These are phyloP conservation scores for Torymus aiolomorphi DNA, from an alignment of 2,888 invertebrate species.

Conservation along the genomic window DNA sequence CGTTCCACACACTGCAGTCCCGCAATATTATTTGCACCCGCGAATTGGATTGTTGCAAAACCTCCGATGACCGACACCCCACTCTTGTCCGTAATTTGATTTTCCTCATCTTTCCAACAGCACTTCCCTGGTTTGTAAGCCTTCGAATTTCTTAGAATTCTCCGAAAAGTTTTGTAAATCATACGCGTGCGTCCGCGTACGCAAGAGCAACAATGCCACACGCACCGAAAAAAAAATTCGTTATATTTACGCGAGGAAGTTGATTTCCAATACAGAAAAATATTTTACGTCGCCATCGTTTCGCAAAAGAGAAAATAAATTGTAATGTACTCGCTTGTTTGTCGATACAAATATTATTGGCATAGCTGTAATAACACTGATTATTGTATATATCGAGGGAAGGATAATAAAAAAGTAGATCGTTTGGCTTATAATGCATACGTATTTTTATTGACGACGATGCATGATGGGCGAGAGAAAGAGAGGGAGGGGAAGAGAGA, in stretches of 20 bases:
- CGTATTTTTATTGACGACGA: constrained; percentile 21
- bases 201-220: constrained; percentile 8
- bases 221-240: constrained; percentile 21
- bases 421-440: neutral
- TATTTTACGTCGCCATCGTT: too few species aligned
- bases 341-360: constrained; percentile 29
- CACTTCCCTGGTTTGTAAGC: constrained; percentile 30
- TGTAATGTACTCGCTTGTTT: constrained; percentile 14
- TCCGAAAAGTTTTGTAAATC: constrained; percentile 52
- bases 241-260: constrained; percentile 34
- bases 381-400: neutral
- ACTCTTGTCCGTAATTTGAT: neutral
- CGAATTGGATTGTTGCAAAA: constrained; percentile 35
- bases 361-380: constrained; percentile 6
- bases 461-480: too few species aligned
- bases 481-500: neutral
- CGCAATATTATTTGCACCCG: too few species aligned
- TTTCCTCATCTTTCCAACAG: neutral
- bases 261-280: too few species aligned
- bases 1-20: too few species aligned
- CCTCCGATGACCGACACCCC: neutral
- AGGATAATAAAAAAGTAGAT: neutral
- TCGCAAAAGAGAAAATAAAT: too few species aligned
- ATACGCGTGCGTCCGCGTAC: constrained; percentile 27
- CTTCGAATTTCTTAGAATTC: constrained; percentile 48